Evolutionary conservation across 2,797 vertebrate genomes (phyloP), one percentile per base, ranked within the genome.

Genomic region (Chloroceryle inda): DNA sequence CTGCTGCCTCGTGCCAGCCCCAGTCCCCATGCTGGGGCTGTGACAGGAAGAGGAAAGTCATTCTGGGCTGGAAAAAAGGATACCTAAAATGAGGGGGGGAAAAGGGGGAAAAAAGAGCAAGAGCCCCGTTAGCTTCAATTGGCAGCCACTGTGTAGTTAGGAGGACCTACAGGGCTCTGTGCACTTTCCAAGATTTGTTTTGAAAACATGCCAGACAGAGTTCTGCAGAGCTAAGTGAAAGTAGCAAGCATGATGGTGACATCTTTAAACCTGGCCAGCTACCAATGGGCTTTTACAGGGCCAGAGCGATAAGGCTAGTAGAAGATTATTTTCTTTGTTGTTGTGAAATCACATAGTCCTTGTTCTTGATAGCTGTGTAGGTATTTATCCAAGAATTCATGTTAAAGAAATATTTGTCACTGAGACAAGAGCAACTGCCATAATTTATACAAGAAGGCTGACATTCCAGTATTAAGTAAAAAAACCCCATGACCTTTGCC

Each of bases 151-250:
- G 16, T 72, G 59, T 66, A 85, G 87, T 90, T 88, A 89, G 94
- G 88, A 96, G 89, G 95, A 92, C 91, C 96, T 85, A 73, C 95
- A 92, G 88, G 91, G 91, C 94, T 97, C 96, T 97, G 94, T 94
- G 86, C 2, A 5, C 94, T 93, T 97, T 98, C 97, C 97, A 98
- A 97, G 97, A 96, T 97, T 98, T 97, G 96, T 98, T 98, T 98
- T 98, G 97, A 98, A 97, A 98, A 97, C 88, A 91, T 96, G 97
- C 97, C 98, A 98, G 97, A 88, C 87, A 97, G 94, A 96, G 96
- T 80, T 95, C 77, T 93, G 91, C 89, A 97, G 94, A 97, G 89
- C 94, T 96, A 97, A 98, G 95, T 97, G 96, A 91, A 98, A 98
- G 96, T 94, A 94, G 56, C 49, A 96, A 96, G 88, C 91, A 76